Evolutionary conservation across 2,888 invertebrate species (phyloP), one percentile per base, ranked within the genome.

Genomic region (Drosophila percnosoma): DNA sequence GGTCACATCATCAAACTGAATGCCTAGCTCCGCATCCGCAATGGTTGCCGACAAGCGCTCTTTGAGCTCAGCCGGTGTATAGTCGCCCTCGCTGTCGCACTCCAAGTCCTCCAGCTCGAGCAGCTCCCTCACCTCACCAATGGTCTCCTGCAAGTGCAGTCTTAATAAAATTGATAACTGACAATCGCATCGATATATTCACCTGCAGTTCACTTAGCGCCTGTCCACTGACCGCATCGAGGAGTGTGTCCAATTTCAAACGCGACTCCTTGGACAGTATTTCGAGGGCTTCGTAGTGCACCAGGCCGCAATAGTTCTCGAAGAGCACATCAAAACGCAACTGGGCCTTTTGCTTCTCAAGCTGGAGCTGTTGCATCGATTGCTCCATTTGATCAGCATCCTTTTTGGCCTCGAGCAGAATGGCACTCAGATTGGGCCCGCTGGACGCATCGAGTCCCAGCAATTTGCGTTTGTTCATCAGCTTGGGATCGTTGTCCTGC

Each of bases 281-380:
- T 93, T 98, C 98, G 52, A 98, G 92, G 0, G 98, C 98, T 94
- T 98, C 98, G 70, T 98, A 93, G 91, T 98, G 97, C 0, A 98
- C 97, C 62, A 98, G 93, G 15, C 96, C 98, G 94, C 97, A 97
- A 93, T 95, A 96, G 93, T 98, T 97, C 93, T 98, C 98, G 92
- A 98, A 98, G 48, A 97, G 93, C 61, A 95, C 94, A 93, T 97
- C 97, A 91, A 97, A 96, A 83, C 96, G 96, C 7, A 95, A 93
- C 84, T 94, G 94, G 71, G 93, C 94, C 78, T 91, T 92, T 18
- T 90, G 85, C 24, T 87, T 90, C 65, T 91, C 90, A 11, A 92
- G 74, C 66, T 90, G 90, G 4, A 92, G 73, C 38, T 92, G 90
- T 34, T 90, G 90, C 38, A 92, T 48, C 18, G 91, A 90, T 27